Evolutionary conservation across 2,797 vertebrate genomes (phyloP).

Genomic region (Dendrocincla fuliginosa): DNA sequence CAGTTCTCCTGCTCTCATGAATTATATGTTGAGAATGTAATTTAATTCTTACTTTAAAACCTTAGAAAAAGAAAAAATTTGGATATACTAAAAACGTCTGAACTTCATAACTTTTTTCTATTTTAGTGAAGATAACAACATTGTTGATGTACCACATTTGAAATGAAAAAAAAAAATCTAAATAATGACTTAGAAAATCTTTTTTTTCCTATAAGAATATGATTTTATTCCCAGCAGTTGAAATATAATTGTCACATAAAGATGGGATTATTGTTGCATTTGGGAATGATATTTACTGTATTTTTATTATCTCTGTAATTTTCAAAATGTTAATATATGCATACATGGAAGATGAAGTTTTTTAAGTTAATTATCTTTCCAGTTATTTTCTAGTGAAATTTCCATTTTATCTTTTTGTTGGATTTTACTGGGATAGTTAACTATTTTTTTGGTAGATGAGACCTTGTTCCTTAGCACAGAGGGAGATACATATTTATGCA

Average conservation of each 20-base stretch:
- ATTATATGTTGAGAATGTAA: neutral
- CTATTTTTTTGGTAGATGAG: neutral
- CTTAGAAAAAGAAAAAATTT: neutral
- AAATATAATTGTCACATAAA: slow-evolving; percentile 53
- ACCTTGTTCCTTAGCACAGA: neutral
- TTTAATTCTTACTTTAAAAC: neutral
- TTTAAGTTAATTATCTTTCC: slow-evolving; percentile 51
- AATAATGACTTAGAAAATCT: neutral
- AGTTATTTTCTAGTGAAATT: neutral
- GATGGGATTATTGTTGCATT: neutral
- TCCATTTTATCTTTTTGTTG: neutral
- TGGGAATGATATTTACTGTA: slow-evolving; percentile 13
- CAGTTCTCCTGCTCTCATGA: neutral
- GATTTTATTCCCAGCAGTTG: slow-evolving; percentile 34
- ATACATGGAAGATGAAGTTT: neutral
- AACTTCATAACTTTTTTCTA: neutral
- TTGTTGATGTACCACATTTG: neutral
- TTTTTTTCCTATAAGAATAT: neutral
- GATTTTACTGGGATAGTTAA: slow-evolving; percentile 21
- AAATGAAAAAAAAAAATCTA: neutral
- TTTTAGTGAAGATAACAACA: neutral
- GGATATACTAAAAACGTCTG: neutral
- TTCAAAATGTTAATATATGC: slow-evolving; percentile 43
- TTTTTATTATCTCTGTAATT: slow-evolving; percentile 36
- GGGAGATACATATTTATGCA: neutral